Conservation (phyloP, 2,888 invertebrate genomes). For the Portevinia maculata region DNA sequence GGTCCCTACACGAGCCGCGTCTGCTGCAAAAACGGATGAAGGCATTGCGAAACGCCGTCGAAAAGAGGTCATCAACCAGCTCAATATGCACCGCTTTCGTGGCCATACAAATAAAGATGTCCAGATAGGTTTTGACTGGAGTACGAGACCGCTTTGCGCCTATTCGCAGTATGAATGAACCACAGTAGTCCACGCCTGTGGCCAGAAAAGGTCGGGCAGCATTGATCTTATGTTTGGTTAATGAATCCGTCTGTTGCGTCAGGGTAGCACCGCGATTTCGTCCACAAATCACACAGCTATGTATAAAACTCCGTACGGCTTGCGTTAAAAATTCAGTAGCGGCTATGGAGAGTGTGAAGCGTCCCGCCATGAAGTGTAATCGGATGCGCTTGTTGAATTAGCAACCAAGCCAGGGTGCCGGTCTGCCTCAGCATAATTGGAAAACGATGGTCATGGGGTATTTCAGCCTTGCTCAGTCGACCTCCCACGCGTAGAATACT, state of each 20-base stretch:
- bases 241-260: constrained; percentile 41
- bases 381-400: constrained; percentile 25
- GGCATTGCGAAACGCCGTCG: constrained; percentile 41
- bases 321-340: constrained; percentile 12
- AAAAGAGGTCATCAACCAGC: constrained; percentile 39
- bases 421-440: constrained; percentile 4
- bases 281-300: too few relatives aligned
- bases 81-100: too few relatives aligned
- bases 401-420: constrained; percentile 11
- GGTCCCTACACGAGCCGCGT: constrained; percentile 25
- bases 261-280: too few relatives aligned
- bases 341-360: neutral
- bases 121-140: constrained; percentile 8
- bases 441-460: too few relatives aligned
- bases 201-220: too few relatives aligned
- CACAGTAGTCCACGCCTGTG: constrained; percentile 10
- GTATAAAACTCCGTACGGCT: constrained; percentile 10
- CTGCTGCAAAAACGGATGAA: too few relatives aligned
- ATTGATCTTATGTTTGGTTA: constrained; percentile 29
- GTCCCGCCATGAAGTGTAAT: constrained; percentile 35
- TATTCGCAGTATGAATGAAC: constrained; percentile 16
- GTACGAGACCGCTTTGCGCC: constrained; percentile 14
- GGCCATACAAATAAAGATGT: constrained; percentile 35
- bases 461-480: neutral
- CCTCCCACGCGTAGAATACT: too few relatives aligned